Evolutionary conservation across 2,113 vertebrate species (phyloP).

Genomic region (Pelecanoides urinatrix): DNA sequence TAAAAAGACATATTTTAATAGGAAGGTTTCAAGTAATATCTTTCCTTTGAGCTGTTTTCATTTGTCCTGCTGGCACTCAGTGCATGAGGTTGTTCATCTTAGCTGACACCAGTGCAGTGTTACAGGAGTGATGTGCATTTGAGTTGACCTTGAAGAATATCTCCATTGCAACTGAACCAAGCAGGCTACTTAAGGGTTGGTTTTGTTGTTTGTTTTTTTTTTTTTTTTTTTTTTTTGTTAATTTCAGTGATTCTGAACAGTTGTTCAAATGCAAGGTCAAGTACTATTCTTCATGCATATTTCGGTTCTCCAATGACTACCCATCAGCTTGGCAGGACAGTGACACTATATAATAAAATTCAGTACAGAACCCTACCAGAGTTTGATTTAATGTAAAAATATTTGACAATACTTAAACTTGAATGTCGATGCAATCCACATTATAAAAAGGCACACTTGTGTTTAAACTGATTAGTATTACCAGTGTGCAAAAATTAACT

Average conservation of each 20-base stretch:
- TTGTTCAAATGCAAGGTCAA: not conserved
- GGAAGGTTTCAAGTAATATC: not conserved
- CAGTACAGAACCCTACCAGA: not conserved
- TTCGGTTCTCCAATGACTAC: not conserved
- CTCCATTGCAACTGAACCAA: not conserved
- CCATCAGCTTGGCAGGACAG: not conserved
- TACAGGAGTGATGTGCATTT: not conserved
- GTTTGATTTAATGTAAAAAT: not conserved
- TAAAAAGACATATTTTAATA: not conserved
- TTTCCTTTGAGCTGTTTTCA: not conserved
- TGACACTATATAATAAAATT: not conserved
- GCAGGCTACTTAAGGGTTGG: not conserved
- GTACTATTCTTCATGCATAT: not conserved
- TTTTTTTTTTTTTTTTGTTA: not conserved
- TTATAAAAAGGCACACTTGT: not conserved
- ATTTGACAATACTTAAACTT: not conserved
- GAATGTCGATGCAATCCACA: not conserved
- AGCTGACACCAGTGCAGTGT: not conserved
- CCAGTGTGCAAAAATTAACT: not conserved
- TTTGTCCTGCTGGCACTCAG: not conserved
- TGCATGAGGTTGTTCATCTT: not conserved
- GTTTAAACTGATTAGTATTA: not conserved
- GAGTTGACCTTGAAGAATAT: not conserved
- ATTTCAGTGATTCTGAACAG: not conserved
- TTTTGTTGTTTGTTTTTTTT: not conserved